Base-by-base conservation (phyloP, 2,113 vertebrate species). In the Phrynosoma blainvillii region DNA sequence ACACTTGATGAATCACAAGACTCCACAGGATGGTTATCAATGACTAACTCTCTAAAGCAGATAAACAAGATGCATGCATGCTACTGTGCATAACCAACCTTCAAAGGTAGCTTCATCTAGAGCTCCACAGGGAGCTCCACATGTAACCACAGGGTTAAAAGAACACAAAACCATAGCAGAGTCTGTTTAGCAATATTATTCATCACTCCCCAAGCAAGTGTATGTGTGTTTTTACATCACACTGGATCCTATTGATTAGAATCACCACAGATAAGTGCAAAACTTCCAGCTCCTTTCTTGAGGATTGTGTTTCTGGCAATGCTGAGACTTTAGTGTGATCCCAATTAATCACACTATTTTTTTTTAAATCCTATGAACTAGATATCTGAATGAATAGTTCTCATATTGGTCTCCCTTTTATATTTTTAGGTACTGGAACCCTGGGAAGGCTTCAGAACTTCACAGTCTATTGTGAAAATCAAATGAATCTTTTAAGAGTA, bases 1-100 rank as follows among this genome's bases (percentile, higher is more conserved):
- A 85, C 74, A 71, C 71, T 84, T 84, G n/a, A 76, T 75, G 32
- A 84, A 62, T 59, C 56, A 62, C 32, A 40, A 40, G 71, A 62
- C 36, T 27, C 32, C 21, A 75, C 84, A 62, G 32, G n/a, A 40
- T 36, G 32, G n/a, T 30, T 76, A 18, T 76, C 54, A 36, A 73
- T 59, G 73, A 74, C 36, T 21, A 77, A 47, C 59, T 42, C 18
- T 30, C n/a, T 77, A n/a, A 77, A 85, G 36, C 16, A 85, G 73
- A 76, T 36, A 76, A 65, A 21, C 47, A 54, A 84, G 68, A 54
- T 20, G 13, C n/a, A 77, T 27, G 30, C 27, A 6, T 66, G 12
- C 25, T 66, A 32, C 12, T 66, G 36, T 36, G 77, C 62, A 40
- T 25, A 77, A 66, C 27, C 36, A n/a, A 36, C 14, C 54, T 77